phyloP scores from a whole-genome alignment of 2,888 invertebrate species.

The Polyommatus icarus region DNA sequence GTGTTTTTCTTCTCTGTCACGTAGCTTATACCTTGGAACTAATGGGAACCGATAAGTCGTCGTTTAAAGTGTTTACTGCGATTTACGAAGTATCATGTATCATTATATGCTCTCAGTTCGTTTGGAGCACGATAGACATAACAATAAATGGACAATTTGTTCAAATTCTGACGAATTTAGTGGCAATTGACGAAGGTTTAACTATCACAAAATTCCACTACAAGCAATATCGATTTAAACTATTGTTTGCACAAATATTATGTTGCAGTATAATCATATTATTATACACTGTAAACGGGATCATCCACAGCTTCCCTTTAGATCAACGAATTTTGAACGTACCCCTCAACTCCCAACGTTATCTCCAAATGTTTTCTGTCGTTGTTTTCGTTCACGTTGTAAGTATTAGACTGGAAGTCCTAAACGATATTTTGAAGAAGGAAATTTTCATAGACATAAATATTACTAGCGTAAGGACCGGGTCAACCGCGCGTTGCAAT shows the following conservation, averaged over 20 bases:
- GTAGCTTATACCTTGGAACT: not conserved
- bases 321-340: not conserved
- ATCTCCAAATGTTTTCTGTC: not conserved
- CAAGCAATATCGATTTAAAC: not conserved
- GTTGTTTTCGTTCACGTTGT: not conserved
- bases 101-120: not conserved
- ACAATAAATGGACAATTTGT: not conserved
- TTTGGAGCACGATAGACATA: not conserved
- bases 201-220: not conserved
- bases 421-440: not conserved
- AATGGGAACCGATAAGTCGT: not conserved
- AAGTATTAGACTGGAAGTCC: not conserved
- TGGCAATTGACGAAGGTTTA: not conserved
- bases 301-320: not conserved
- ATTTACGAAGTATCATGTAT: not conserved
- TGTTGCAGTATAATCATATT: not conserved
- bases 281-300: not conserved
- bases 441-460: too few species aligned
- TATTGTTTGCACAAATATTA: not conserved
- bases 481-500: too few species aligned
- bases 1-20: not conserved
- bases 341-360: not conserved
- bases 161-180: not conserved
- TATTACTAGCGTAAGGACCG: too few species aligned
- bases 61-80: not conserved